Evolutionary conservation across 2,888 invertebrate genomes (phyloP).

Genomic region (Machimus rusticus): DNA sequence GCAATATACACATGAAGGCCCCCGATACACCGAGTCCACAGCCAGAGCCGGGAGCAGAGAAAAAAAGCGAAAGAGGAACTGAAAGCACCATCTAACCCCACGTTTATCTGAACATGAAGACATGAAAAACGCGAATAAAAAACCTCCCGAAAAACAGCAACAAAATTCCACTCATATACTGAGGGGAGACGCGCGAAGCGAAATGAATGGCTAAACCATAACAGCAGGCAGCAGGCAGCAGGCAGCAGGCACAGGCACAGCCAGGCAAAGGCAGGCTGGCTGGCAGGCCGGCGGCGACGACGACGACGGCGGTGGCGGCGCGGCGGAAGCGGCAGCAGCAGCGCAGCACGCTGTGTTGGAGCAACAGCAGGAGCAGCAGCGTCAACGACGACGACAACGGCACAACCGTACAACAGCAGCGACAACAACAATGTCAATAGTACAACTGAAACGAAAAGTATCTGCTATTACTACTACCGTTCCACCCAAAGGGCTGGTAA

Average conservation of each 20-base stretch:
- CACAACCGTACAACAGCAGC: constrained; percentile 14
- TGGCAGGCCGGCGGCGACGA: neutral
- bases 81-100: constrained; percentile 32
- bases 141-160: constrained; percentile 40
- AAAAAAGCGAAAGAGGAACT: constrained; percentile 33
- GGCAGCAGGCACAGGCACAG: neutral
- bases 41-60: neutral
- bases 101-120: constrained; percentile 37
- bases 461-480: constrained; percentile 40
- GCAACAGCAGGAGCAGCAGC: constrained; percentile 41
- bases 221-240: constrained; percentile 6
- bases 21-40: constrained; percentile 28
- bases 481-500: neutral
- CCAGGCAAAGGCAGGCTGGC: neutral
- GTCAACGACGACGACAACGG: neutral
- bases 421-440: constrained; percentile 40
- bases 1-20: constrained; percentile 32
- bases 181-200: constrained; percentile 28
- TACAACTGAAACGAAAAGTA: constrained; percentile 41
- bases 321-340: neutral
- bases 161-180: constrained; percentile 36
- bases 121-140: constrained; percentile 42
- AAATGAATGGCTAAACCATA: constrained; percentile 30
- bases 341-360: constrained; percentile 1
- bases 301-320: neutral